These are phyloP conservation scores for Athripsodes cinereus DNA, from an alignment of 2,888 invertebrate genomes.

Conservation along the genomic window DNA sequence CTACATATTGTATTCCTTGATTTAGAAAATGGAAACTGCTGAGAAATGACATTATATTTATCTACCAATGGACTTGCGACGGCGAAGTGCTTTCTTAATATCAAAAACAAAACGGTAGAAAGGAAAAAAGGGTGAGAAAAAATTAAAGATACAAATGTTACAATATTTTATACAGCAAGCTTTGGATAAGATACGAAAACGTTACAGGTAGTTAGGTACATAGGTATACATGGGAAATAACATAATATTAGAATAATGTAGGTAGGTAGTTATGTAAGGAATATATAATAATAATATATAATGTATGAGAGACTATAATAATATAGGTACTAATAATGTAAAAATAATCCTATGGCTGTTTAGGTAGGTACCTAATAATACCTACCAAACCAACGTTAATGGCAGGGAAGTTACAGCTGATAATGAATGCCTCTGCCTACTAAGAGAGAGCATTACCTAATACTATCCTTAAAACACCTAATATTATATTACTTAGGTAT, in stretches of 20 bases:
- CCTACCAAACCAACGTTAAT: too few species aligned
- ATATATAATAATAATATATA: too few species aligned
- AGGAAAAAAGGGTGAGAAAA: neutral
- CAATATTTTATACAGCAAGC: neutral
- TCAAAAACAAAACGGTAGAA: neutral
- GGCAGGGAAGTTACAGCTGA: too few species aligned
- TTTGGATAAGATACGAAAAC: neutral
- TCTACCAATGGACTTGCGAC: constrained; percentile 1
- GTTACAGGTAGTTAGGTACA: too few species aligned
- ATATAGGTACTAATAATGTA: too few species aligned
- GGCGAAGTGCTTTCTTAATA: constrained; percentile 17
- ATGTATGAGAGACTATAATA: neutral
- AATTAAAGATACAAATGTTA: neutral
- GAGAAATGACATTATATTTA: neutral
- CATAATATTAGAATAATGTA: too few species aligned
- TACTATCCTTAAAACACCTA: too few species aligned
- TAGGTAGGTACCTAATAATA: too few species aligned
- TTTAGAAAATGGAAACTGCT: neutral
- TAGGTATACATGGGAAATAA: neutral
- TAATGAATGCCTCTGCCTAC: too few species aligned
- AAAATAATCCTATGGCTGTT: constrained; percentile 2
- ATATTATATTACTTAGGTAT: too few species aligned
- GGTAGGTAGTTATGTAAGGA: neutral
- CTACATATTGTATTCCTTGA: too few species aligned
- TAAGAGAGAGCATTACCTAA: too few species aligned